Percentiles rank a stretch among this genome's conserved stretches.
These are phyloP conservation scores for Geococcyx californianus DNA, from an alignment of 2,113 vertebrate species.

Conservation along the genomic window DNA sequence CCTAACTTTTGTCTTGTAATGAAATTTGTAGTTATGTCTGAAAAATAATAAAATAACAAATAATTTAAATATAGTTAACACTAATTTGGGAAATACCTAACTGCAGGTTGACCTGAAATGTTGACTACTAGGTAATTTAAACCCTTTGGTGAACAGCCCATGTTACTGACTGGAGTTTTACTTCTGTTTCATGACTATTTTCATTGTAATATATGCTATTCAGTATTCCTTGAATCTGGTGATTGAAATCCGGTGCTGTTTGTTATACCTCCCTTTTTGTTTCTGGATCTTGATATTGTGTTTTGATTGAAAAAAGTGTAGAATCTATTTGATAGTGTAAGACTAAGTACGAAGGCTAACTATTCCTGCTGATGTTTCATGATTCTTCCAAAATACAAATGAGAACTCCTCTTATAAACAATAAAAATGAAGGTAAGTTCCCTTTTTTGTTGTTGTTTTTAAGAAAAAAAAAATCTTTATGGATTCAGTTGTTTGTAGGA, in stretches of 20 bases:
- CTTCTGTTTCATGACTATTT: neutral
- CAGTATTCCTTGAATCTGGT: neutral
- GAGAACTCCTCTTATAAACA: neutral
- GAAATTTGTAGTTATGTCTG: neutral
- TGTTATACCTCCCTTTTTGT: neutral
- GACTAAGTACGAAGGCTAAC: neutral
- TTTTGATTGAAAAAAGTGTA: neutral
- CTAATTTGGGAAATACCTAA: neutral
- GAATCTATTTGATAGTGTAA: neutral
- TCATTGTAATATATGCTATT: neutral
- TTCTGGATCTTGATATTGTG: neutral
- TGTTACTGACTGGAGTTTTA: neutral
- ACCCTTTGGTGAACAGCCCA: neutral
- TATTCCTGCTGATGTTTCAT: neutral
- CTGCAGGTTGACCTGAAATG: neutral
- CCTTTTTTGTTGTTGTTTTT: neutral
- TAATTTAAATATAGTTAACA: neutral
- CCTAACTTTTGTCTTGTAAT: neutral
- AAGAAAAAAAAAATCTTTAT: neutral
- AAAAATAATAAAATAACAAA: neutral
- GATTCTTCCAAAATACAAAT: constrained; percentile 4
- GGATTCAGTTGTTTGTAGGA: neutral
- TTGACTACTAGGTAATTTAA: neutral
- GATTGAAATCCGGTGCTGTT: neutral
- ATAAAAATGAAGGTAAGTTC: neutral